A percentile compares a stretch with the other conserved stretches of the same genome.
Evolutionary conservation across 2,113 vertebrate genomes (phyloP).

Genomic region (Catharus fuscescens): DNA sequence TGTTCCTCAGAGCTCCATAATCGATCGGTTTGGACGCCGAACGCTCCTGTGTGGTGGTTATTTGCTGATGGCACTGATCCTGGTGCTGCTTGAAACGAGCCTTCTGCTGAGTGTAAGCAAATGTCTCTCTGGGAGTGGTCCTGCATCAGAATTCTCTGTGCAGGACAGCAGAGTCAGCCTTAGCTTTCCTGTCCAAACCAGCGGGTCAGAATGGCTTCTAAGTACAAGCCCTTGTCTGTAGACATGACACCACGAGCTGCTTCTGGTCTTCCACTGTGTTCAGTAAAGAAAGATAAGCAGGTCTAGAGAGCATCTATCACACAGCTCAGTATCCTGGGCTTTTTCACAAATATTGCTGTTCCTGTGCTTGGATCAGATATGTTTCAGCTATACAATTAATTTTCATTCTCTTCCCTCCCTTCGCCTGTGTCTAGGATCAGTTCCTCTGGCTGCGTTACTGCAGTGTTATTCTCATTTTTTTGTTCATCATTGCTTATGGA

Average conservation of each 20-base stretch:
- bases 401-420: background rate
- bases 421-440: conserved; percentile 19
- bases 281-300: background rate
- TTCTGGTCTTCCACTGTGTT: background rate
- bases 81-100: conserved; percentile 69
- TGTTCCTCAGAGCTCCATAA: conserved; percentile 72
- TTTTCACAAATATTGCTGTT: background rate
- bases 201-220: background rate
- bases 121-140: background rate
- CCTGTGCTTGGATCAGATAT: background rate
- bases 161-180: background rate
- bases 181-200: background rate
- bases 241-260: background rate
- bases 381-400: background rate
- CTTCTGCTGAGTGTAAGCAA: conserved; percentile 76
- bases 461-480: conserved; percentile 81
- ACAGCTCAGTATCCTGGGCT: background rate
- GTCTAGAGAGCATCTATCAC: background rate
- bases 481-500: conserved; percentile 77
- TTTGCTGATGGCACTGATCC: conserved; percentile 75
- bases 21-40: conserved; percentile 75
- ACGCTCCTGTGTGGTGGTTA: conserved; percentile 79
- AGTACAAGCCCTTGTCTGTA: background rate
- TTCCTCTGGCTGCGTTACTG: conserved; percentile 80
- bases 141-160: background rate